Evolutionary conservation across 2,113 vertebrate species (phyloP).

Genomic region (Orycteropus afer): DNA sequence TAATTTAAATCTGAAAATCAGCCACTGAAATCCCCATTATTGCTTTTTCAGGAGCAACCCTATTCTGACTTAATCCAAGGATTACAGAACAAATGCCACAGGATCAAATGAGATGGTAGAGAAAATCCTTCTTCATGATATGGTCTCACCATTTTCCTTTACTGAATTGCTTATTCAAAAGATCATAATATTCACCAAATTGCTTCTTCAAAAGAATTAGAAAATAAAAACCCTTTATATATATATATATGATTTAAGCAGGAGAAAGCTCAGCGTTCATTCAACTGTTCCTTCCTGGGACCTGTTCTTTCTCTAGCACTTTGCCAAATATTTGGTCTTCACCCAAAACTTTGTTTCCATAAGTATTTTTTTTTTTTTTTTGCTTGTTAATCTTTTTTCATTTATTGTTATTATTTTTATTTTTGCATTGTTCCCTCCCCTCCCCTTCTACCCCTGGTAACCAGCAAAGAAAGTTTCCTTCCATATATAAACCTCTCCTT

Average conservation of each 20-base stretch:
- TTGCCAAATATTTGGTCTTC: not conserved
- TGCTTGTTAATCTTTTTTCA: too few relatives aligned
- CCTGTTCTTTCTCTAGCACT: not conserved
- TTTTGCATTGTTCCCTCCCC: too few relatives aligned
- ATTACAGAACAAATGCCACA: slow-evolving; percentile 49
- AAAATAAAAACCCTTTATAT: not conserved
- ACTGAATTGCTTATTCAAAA: not conserved
- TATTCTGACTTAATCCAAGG: slow-evolving; percentile 63
- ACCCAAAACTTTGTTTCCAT: not conserved
- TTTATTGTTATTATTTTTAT: too few relatives aligned
- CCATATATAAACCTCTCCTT: too few relatives aligned
- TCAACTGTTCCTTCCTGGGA: not conserved
- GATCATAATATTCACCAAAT: slow-evolving; percentile 17
- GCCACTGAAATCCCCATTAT: slow-evolving; percentile 56
- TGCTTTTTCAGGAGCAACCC: slow-evolving; percentile 50
- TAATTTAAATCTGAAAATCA: slow-evolving; percentile 42
- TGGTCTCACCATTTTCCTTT: not conserved
- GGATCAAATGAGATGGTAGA: slow-evolving; percentile 16
- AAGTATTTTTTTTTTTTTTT: too few relatives aligned
- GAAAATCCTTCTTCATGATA: not conserved
- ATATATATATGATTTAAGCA: not conserved
- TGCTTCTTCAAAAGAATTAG: slow-evolving; percentile 41
- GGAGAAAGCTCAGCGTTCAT: not conserved
- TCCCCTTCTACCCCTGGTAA: too few relatives aligned
- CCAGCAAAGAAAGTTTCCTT: too few relatives aligned